Percentiles rank a stretch among this genome's conserved stretches.
These are phyloP conservation scores for Lampris incognitus DNA, from an alignment of 2,113 vertebrate genomes.

Conservation along the genomic window DNA sequence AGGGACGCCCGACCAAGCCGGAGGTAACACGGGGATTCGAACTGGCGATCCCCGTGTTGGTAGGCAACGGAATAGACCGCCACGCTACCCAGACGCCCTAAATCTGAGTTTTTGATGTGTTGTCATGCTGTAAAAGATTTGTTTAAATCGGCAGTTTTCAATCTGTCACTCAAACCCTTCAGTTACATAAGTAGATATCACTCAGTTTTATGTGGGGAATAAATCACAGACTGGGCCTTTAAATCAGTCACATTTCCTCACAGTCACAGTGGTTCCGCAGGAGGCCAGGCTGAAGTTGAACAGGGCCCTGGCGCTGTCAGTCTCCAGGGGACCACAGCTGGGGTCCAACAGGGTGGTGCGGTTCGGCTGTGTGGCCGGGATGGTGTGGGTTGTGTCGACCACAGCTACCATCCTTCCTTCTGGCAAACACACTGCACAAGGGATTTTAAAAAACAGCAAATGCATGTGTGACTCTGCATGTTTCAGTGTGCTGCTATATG, in stretches of 20 bases:
- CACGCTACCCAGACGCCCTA: too few species aligned
- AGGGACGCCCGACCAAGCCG: too few species aligned
- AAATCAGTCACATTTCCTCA: slow-evolving; percentile 29
- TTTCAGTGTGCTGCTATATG: background rate
- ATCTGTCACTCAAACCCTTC: too few species aligned
- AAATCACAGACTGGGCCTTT: too few species aligned
- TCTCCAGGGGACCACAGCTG: slow-evolving; percentile 65
- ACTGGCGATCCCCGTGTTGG: too few species aligned
- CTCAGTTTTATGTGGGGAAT: too few species aligned
- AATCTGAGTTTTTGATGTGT: too few species aligned
- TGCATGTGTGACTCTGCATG: background rate
- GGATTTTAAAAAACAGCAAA: background rate
- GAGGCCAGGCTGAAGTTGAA: slow-evolving; percentile 72
- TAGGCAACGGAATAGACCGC: too few species aligned
- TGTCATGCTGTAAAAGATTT: too few species aligned
- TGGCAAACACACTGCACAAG: slow-evolving; percentile 68
- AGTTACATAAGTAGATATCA: too few species aligned
- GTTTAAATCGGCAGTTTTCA: too few species aligned
- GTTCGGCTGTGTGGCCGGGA: slow-evolving; percentile 61
- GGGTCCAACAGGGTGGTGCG: slow-evolving; percentile 69
- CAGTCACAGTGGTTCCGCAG: slow-evolving; percentile 72
- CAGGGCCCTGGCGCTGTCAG: slow-evolving; percentile 67
- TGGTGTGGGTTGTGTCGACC: slow-evolving; percentile 61
- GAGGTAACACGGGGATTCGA: too few species aligned
- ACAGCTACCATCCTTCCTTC: slow-evolving; percentile 73